phyloP scores from a whole-genome alignment of 1,140 invertebrate species.

The Pachyrhynchus sulphureomaculatus region DNA sequence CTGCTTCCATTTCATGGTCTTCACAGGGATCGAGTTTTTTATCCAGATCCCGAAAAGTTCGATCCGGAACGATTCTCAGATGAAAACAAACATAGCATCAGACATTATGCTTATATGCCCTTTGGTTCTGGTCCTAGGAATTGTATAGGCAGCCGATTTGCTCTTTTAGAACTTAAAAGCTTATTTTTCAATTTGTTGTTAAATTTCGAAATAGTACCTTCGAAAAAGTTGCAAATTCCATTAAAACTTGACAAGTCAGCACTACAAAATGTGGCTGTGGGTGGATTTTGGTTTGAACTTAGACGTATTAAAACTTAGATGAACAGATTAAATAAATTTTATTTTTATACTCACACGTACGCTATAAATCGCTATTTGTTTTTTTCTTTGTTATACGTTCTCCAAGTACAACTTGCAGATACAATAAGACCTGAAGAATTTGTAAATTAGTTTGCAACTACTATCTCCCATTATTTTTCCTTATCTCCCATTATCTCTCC shows the following conservation, averaged over 20 bases:
- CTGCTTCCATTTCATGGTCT: slow-evolving; percentile 58
- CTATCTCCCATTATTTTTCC: no score
- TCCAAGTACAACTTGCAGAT: no score
- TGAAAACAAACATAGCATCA: slow-evolving; percentile 47
- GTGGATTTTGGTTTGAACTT: no score
- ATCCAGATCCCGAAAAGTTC: slow-evolving; percentile 54
- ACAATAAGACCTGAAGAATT: no score
- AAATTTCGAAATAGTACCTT: slow-evolving; percentile 36
- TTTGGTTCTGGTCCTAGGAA: slow-evolving; percentile 58
- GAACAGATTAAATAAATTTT: no score
- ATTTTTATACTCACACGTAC: no score
- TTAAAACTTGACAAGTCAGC: slow-evolving; percentile 28
- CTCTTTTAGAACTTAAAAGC: slow-evolving; percentile 38
- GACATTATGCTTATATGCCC: slow-evolving; percentile 53
- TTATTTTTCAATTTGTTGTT: slow-evolving; percentile 41
- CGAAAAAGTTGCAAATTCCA: slow-evolving; percentile 40
- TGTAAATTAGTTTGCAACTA: no score
- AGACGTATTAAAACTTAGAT: no score
- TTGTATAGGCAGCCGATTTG: slow-evolving; percentile 44
- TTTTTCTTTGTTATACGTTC: no score
- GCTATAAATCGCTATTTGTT: no score
- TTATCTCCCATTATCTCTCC: no score
- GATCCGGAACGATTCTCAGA: slow-evolving; percentile 53
- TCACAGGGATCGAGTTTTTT: slow-evolving; percentile 54
- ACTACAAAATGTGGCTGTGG: no score